Percentiles rank a stretch among this genome's conserved stretches.
Conservation (phyloP, 2,888 invertebrate genomes). For the Netelia fuscicornis region DNA sequence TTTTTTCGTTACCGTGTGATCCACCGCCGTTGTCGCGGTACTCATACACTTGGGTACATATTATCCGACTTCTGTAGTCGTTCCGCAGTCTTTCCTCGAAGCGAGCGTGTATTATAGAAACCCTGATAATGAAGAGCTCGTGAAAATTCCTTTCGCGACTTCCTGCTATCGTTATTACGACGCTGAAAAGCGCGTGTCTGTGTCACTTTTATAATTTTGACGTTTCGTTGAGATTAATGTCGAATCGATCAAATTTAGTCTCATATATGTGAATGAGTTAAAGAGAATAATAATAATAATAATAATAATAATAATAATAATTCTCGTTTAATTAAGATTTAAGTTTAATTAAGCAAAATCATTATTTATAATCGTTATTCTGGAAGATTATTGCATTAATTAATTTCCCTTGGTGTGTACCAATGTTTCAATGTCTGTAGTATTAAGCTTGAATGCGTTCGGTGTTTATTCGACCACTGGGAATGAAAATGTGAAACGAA, state of each 20-base stretch:
- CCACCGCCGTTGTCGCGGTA: not conserved
- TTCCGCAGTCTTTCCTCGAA: constrained; percentile 14
- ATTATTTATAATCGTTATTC: not conserved
- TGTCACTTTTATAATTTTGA: not conserved
- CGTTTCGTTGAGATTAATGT: not conserved
- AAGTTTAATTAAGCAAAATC: not conserved
- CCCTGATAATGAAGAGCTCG: constrained; percentile 7
- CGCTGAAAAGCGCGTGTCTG: not conserved
- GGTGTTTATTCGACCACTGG: not conserved
- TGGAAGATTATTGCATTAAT: not conserved
- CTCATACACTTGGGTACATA: constrained; percentile 12
- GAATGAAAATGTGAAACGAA: not conserved
- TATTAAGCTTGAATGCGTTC: not conserved
- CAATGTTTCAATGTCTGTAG: not conserved
- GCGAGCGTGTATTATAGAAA: not conserved
- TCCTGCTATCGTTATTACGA: constrained; percentile 14
- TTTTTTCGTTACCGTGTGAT: not conserved
- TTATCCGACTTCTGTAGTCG: constrained; percentile 23
- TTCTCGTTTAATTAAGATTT: not conserved
- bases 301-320: too few relatives aligned
- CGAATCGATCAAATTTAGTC: not conserved
- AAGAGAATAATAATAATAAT: not conserved
- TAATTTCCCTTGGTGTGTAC: not conserved
- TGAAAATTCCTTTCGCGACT: constrained; percentile 38
- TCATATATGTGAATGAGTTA: not conserved